Base-by-base conservation (phyloP, 1,140 invertebrate genomes). In the Drosophila baimaii region DNA sequence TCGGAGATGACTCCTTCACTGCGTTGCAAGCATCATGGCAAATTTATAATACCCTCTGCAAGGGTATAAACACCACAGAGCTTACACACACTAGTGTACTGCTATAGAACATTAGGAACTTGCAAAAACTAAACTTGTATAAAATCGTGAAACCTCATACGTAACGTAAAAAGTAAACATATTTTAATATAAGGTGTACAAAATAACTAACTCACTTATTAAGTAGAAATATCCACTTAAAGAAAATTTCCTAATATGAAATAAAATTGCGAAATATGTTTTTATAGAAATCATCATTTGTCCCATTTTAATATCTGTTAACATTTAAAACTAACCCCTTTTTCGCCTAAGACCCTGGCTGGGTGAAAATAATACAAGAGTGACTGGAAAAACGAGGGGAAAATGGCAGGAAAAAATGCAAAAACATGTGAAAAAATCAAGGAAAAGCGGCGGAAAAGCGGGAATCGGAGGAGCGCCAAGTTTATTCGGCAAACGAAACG, bases 321-420 rank as follows among this genome's bases (percentile, higher is more conserved):
- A 2, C 4, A 25, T 1, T 1, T 3, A 21, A 23, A 59, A 33
- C 5, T 6, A 0, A 10, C 13, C 21, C 46, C 29, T 13, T 19
- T 27, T 35, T 7, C 10, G 13, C 0, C 25, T 37, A 31, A 31
- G 65, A 46, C 65, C 7, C 46, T 69, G 61, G 1, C 2, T 3
- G 29, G 9, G 27, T 29, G 17, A 64, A 52, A 66, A 69, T 17
- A 66, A 31, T 43, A 29, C 25, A 43, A 66, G 25, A 66, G 27
- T 52, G 25, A 9, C 63, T 68, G 66, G 64, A 68, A 66, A 69
- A 61, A 43, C 5, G 44, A 51, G 61, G 68, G 68, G 51, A 71
- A 71, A 47, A 27, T 39, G 41, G 13, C 49, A 57, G 31, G 44
- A 44, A 63, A 64, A 69, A 69, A 47, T 65, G 64, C 59, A 55